Base-by-base conservation (phyloP, 2,888 invertebrate genomes). In the Drosophila paramelanica region DNA sequence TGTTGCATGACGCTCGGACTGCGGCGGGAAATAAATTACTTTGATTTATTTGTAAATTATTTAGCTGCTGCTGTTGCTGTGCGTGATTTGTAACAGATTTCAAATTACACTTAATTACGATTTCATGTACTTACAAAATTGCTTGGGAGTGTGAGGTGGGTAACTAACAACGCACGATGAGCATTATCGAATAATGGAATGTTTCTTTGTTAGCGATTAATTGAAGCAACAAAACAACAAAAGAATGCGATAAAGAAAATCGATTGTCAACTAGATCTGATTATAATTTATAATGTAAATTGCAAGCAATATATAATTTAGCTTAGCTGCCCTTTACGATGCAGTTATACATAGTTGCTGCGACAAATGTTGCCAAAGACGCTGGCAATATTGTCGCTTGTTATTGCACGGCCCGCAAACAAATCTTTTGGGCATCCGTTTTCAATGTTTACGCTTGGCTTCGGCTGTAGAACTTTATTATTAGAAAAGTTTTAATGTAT, bases 401-500 rank as follows among this genome's bases (percentile, higher is more conserved):
- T 53, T 13, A 50, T 42, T 45, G n/a, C 33, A 45, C 49, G 45
- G 64, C 64, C 62, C 36, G 31, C 43, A 65, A 61, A 51, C 64
- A 68, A 65, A 65, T 74, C 76, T 81, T 62, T 71, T 45, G 60
- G 59, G 72, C 68, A 76, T 85, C 82, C 72, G 75, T 66, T 82
- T 59, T 68, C 72, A 71, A 78, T 89, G 67, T 85, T 89, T 84
- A 73, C 79, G 79, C 88, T 77, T 77, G 69, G 72, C 59, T 81
- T 75, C 75, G 79, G 72, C 67, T 72, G 70, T 73, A 67, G 68
- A 90, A 90, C 74, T 90, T 88, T 90, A 71, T 88, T 90, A 88
- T 88, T 90, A 90, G 88, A 88, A 88, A 90, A 88, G 86, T 89
- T 88, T 90, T 88, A 88, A 88, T 88, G 81, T 80, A 73, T 72